Base-by-base conservation (phyloP, 2,888 invertebrate species). In the Argyresthia goedartella region DNA sequence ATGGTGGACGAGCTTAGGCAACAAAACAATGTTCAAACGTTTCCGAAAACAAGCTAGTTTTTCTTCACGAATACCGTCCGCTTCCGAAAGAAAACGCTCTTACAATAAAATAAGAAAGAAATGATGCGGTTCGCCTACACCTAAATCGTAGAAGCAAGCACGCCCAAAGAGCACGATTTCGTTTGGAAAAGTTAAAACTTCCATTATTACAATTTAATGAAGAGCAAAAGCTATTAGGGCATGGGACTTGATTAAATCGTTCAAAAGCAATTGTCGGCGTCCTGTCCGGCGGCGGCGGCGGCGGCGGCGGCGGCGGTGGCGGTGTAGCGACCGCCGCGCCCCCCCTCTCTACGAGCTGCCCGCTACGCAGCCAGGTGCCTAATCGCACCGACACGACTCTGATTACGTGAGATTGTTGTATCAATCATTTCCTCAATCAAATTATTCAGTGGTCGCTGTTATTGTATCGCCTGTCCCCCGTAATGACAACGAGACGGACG, bases 381-480 rank as follows among this genome's bases (percentile, higher is more conserved):
- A 82, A 85, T 84, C 76, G 81, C 67, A 66, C 73, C 72, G 69
- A 74, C 85, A 84, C 85, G 84, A 82, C 76, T 82, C 72, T 80
- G 77, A 82, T 82, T 84, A 84, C 74, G 73, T 72, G 73, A 76
- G 84, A 81, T 84, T 77, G 81, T 82, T 80, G 81, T 82, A 85
- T 85, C 84, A 85, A 85, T 85, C 85, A 85, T 85, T 81, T 82
- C 79, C 76, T 73, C 76, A 80, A 84, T 81, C 81, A 84, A 84
- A 84, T 85, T 80, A 85, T 85, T 82, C 81, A 78, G 82, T 79
- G 80, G 82, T 69, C 70, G 69, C 41, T 13, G 81, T 82, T 80
- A 82, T 84, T 81, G 70, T 80, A 81, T 81, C 76, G 76, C 73
- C 73, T 70, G 61, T 59, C 55, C 58, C 53, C 56, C 65, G 61